Conservation (phyloP, 2,888 invertebrate species). For the Parnassius orleans region DNA sequence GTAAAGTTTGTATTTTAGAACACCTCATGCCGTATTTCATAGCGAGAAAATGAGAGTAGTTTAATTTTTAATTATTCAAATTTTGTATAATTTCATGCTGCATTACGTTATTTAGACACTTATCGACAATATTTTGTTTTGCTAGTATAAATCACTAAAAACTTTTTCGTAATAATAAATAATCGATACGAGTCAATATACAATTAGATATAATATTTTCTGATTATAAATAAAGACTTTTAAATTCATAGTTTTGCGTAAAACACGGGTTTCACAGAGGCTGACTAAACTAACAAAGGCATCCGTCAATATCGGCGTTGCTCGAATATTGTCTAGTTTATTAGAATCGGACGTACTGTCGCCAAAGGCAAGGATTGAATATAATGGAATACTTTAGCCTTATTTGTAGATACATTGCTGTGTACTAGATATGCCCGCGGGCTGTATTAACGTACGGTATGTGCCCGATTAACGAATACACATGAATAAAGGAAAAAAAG, state of each 20-base stretch:
- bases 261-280: conserved; percentile 32
- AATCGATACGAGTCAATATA: no score
- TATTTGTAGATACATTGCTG: conserved; percentile 76
- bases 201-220: no score
- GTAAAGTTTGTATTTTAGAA: no score
- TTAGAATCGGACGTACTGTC: conserved; percentile 68
- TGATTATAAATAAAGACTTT: background rate
- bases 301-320: conserved; percentile 49
- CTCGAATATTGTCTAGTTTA: conserved; percentile 70
- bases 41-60: no score
- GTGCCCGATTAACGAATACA: conserved; percentile 61
- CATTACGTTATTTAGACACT: no score
- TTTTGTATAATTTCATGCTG: no score
- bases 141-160: no score
- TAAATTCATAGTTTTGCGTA: conserved; percentile 1
- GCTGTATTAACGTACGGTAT: conserved; percentile 64
- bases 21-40: no score
- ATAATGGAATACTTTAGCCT: conserved; percentile 79
- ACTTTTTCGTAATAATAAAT: no score
- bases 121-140: no score
- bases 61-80: no score
- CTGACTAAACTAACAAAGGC: conserved; percentile 55
- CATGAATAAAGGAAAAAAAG: conserved; percentile 37
- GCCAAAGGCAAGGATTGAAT: conserved; percentile 75
- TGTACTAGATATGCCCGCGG: conserved; percentile 65